phyloP scores from a whole-genome alignment of 2,888 invertebrate species.

The Pseudanteris insignis region DNA sequence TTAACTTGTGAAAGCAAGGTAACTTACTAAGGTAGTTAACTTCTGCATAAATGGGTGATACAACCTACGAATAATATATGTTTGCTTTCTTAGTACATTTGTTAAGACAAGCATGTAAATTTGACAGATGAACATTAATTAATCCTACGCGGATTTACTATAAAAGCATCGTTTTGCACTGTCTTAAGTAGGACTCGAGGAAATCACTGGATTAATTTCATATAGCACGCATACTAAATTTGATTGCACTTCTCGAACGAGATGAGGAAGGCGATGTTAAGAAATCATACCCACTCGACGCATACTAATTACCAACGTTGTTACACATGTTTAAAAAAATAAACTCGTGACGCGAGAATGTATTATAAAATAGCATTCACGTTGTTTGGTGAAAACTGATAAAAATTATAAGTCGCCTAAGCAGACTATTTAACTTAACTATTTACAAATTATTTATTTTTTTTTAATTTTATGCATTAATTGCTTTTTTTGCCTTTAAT shows the following conservation, averaged over 20 bases:
- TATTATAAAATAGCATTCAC: neutral
- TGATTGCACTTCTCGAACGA: slow-evolving; percentile 26
- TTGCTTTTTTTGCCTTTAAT: neutral
- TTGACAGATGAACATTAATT: slow-evolving; percentile 6
- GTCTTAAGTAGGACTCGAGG: slow-evolving; percentile 34
- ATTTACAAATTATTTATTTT: no score
- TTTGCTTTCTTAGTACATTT: no score
- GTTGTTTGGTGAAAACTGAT: no score
- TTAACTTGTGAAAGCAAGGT: no score
- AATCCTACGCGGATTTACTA: slow-evolving; percentile 25
- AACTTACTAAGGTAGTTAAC: no score
- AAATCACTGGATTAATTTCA: slow-evolving; percentile 31
- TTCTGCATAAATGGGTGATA: neutral
- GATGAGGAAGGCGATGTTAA: slow-evolving; percentile 19
- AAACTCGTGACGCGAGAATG: neutral
- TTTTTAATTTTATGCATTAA: no score
- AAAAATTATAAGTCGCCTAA: no score
- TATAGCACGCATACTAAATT: slow-evolving; percentile 22
- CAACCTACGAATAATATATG: no score
- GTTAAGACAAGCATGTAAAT: slow-evolving; percentile 4
- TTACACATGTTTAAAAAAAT: slow-evolving; percentile 2
- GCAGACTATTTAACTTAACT: no score
- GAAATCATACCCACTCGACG: slow-evolving; percentile 25
- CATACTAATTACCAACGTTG: slow-evolving; percentile 12
- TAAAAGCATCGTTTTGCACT: slow-evolving; percentile 33